These are phyloP conservation scores for Drosophila nigrodunni DNA, from an alignment of 1,140 invertebrate species.

Conservation along the genomic window DNA sequence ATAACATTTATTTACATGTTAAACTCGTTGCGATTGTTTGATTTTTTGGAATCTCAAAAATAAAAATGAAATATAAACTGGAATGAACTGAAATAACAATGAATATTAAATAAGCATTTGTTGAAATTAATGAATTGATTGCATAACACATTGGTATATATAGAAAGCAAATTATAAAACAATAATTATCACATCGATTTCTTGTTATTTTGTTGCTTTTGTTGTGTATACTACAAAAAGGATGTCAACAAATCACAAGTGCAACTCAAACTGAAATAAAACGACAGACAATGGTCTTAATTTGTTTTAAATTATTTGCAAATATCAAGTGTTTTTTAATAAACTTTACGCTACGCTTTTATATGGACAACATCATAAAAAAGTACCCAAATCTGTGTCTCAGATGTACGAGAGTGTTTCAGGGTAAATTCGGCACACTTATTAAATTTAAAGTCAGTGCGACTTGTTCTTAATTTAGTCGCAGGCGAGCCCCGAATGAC, in stretches of 20 bases:
- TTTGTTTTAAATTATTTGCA: conserved; percentile 11
- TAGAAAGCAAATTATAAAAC: conserved; percentile 16
- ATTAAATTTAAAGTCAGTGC: conserved; percentile 32
- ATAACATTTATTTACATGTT: conserved; percentile 42
- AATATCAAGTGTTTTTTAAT: conserved; percentile 30
- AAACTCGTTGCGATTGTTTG: conserved; percentile 27
- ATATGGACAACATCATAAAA: conserved; percentile 11
- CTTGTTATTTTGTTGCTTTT: neutral
- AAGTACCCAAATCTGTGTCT: conserved; percentile 1
- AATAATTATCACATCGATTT: conserved; percentile 30
- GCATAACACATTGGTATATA: conserved; percentile 27
- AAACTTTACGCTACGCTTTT: neutral
- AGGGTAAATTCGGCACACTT: conserved; percentile 46
- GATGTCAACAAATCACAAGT: conserved; percentile 5
- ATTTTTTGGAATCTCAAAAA: conserved; percentile 11
- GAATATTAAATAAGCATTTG: conserved; percentile 16
- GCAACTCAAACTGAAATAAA: neutral
- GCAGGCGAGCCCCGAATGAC: conserved; percentile 22
- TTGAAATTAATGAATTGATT: conserved; percentile 35
- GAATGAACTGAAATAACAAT: conserved; percentile 27
- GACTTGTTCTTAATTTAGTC: conserved; percentile 27
- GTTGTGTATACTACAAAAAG: conserved; percentile 3
- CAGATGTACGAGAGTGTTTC: neutral
- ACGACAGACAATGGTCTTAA: neutral
- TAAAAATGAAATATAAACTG: conserved; percentile 29